Evolutionary conservation across 2,888 invertebrate species (phyloP), one percentile per base, ranked within the genome.

Genomic region (Diaperis boleti): DNA sequence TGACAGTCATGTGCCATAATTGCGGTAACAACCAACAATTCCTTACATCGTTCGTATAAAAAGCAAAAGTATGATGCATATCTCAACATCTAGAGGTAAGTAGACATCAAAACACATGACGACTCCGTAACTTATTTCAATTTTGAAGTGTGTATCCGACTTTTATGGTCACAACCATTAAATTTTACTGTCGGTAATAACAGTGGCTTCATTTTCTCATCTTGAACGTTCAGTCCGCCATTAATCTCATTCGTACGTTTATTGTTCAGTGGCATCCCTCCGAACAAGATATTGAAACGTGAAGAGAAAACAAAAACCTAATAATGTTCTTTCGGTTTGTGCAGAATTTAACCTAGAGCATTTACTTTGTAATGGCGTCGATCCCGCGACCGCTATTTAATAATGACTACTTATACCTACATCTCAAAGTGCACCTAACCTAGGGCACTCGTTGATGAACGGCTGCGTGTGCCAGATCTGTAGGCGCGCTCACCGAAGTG

Each of bases 401-500:
- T 49, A 35, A 35, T 15, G n/a, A n/a, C n/a, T n/a, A n/a, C n/a
- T n/a, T n/a, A n/a, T n/a, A n/a, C n/a, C n/a, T n/a, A 49, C 33
- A 37, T 39, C 42, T 18, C 55, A 17, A 42, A 31, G 56, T 45
- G 56, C 56, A 54, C 60, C 39, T 42, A 52, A n/a, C 59, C 35
- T 20, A 44, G 35, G 22, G 44, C 52, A 54, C 44, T 42, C 42
- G 55, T 44, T 62, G 69, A 69, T 69, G 68, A 63, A 69, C 67
- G 69, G 52, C 64, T 64, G 68, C 67, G 69, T 65, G 67, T 65
- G 68, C 62, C 59, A 55, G 64, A 55, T 55, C 55, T 55, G 15
- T 20, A 59, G 59, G 59, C 59, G 72, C 67, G 69, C 39, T 68
- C 71, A 66, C 52, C 70, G 70, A 65, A 73, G 64, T 71, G 71